A percentile compares a stretch with the other conserved stretches of the same genome.
phyloP scores from a whole-genome alignment of 2,797 vertebrate species.

The Oceanodroma leucorhoa region DNA sequence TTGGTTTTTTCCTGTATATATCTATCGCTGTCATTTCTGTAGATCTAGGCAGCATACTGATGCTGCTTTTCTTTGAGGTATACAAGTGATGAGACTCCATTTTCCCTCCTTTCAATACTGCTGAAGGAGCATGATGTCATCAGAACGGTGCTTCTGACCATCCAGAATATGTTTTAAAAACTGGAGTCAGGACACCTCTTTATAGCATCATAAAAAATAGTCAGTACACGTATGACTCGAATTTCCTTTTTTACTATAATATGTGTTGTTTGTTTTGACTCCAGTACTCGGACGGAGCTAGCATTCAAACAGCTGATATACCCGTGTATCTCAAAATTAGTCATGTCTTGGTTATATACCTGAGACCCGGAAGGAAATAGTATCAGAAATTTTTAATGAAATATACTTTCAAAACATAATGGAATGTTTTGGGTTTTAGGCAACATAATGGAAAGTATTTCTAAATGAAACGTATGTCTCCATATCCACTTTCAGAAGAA shows the following conservation, averaged over 20 bases:
- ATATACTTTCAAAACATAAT: not conserved
- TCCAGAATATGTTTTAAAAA: not conserved
- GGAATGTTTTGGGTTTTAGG: not conserved
- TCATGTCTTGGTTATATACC: not conserved
- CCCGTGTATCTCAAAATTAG: not conserved
- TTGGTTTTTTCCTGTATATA: not conserved
- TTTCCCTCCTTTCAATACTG: not conserved
- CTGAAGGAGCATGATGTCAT: not conserved
- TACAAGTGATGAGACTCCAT: not conserved
- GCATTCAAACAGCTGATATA: not conserved
- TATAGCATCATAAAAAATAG: not conserved
- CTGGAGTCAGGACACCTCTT: not conserved
- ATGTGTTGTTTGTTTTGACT: not conserved
- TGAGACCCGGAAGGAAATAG: not conserved
- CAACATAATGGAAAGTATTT: not conserved
- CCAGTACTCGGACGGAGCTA: not conserved
- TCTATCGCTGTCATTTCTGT: not conserved
- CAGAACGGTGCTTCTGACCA: not conserved
- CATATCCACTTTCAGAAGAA: not conserved
- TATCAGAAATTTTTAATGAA: not conserved
- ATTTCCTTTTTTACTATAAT: not conserved
- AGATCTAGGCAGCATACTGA: not conserved
- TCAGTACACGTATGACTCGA: not conserved
- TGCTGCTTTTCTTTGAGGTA: not conserved
- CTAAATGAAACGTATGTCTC: not conserved